Percentiles rank a stretch among this genome's conserved stretches.
Conservation (phyloP, 1,140 invertebrate species). For the Drosophila novamexicana region DNA sequence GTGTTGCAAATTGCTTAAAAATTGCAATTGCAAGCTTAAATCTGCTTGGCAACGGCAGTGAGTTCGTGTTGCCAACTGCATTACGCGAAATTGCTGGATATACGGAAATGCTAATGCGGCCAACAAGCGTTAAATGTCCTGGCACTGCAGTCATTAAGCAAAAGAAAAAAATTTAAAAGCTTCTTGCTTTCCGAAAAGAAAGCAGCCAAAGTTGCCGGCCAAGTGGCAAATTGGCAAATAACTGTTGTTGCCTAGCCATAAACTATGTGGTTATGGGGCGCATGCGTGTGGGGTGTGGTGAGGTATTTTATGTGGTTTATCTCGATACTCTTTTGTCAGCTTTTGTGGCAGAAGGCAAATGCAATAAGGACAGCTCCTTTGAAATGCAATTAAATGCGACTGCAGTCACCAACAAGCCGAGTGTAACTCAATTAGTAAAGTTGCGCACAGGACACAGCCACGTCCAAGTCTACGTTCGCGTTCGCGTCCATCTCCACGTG, state of each 20-base stretch:
- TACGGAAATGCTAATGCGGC: constrained; percentile 71
- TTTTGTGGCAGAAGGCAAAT: constrained; percentile 27
- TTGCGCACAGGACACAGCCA: constrained; percentile 41
- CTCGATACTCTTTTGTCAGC: constrained; percentile 15
- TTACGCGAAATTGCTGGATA: constrained; percentile 40
- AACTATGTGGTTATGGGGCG: constrained; percentile 44
- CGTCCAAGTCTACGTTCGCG: constrained; percentile 1
- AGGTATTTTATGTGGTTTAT: background rate
- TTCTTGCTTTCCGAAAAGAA: constrained; percentile 49
- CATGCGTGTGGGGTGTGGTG: constrained; percentile 14
- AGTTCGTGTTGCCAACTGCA: constrained; percentile 59
- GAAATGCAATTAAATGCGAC: constrained; percentile 76
- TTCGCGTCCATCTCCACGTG: background rate
- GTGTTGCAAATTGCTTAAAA: constrained; percentile 57
- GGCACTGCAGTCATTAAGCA: constrained; percentile 72
- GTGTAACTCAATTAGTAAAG: constrained; percentile 77
- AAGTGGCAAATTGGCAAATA: constrained; percentile 52
- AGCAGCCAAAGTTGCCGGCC: constrained; percentile 10
- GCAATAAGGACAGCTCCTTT: constrained; percentile 59
- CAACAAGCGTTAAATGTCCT: constrained; percentile 79
- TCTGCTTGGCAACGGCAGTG: constrained; percentile 28
- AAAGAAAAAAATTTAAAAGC: constrained; percentile 66
- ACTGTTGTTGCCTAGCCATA: constrained; percentile 60
- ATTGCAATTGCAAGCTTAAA: constrained; percentile 45
- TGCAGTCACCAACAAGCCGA: constrained; percentile 45